phyloP scores from a whole-genome alignment of 1,140 invertebrate species.

The Sesamia nonagrioides region DNA sequence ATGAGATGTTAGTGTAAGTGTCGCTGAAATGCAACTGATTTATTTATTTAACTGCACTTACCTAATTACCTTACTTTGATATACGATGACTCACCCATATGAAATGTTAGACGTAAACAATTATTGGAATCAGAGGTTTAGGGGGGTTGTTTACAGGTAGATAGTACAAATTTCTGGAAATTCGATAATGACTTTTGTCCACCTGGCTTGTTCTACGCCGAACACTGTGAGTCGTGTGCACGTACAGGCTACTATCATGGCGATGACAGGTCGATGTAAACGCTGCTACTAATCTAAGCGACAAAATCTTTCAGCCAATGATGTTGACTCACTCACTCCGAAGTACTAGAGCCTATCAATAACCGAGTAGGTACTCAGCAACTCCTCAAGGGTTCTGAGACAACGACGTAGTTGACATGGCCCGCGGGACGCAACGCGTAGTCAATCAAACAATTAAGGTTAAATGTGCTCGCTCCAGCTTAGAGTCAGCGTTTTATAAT shows the following conservation, averaged over 20 bases:
- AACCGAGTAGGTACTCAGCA: not conserved
- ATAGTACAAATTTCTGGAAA: too few species aligned
- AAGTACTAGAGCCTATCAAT: not conserved
- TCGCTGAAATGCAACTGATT: too few species aligned
- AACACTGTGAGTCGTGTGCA: too few species aligned
- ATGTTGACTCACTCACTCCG: not conserved
- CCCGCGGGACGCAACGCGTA: slow-evolving; percentile 64
- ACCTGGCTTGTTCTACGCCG: too few species aligned
- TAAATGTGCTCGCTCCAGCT: slow-evolving; percentile 63
- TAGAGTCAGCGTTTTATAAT: slow-evolving; percentile 16
- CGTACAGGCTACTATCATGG: not conserved
- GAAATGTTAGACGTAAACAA: too few species aligned
- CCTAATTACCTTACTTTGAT: too few species aligned
- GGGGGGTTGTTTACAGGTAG: too few species aligned
- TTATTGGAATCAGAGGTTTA: too few species aligned
- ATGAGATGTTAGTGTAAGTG: too few species aligned
- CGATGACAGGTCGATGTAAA: not conserved
- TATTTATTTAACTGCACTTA: too few species aligned
- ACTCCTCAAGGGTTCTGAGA: slow-evolving; percentile 14
- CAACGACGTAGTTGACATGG: slow-evolving; percentile 51
- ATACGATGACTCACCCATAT: too few species aligned
- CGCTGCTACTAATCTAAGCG: not conserved
- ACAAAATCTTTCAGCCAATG: not conserved
- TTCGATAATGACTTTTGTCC: too few species aligned
- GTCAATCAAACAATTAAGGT: slow-evolving; percentile 81